Conservation (phyloP, 1,140 invertebrate genomes). For the Drosophila pruinosa region DNA sequence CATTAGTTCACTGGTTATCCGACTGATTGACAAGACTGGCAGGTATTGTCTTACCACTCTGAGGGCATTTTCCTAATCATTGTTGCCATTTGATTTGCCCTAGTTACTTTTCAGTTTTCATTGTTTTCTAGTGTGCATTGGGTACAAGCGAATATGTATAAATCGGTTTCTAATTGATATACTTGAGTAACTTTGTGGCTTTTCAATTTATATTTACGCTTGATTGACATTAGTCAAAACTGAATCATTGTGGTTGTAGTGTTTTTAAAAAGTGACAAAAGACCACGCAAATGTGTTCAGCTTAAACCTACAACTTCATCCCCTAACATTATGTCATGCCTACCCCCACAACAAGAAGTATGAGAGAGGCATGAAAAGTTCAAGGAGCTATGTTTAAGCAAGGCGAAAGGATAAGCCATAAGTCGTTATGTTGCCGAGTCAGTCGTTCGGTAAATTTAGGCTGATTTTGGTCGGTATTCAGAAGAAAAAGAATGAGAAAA, state of each 20-base stretch:
- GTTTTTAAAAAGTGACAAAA: background rate
- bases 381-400: conserved; percentile 37
- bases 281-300: conserved; percentile 9
- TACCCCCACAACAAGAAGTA: conserved; percentile 25
- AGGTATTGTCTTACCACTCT: background rate
- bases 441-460: conserved; percentile 57
- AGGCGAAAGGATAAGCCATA: conserved; percentile 64
- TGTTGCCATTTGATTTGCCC: background rate
- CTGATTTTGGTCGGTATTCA: conserved; percentile 17
- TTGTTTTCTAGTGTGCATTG: background rate
- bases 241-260: conserved; percentile 2
- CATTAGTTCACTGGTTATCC: conserved; percentile 15
- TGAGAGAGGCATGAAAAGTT: conserved; percentile 4
- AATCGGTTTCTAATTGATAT: conserved; percentile 64
- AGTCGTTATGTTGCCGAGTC: conserved; percentile 58
- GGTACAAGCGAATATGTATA: background rate
- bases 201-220: conserved; percentile 48
- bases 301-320: background rate
- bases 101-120: conserved; percentile 17
- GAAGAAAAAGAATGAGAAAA: background rate
- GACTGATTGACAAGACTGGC: conserved; percentile 7
- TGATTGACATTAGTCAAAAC: conserved; percentile 29
- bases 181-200: conserved; percentile 31
- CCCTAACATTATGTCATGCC: background rate
- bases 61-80: background rate